Conservation (phyloP, 1,140 invertebrate genomes). For the Zaprionus inermis region DNA sequence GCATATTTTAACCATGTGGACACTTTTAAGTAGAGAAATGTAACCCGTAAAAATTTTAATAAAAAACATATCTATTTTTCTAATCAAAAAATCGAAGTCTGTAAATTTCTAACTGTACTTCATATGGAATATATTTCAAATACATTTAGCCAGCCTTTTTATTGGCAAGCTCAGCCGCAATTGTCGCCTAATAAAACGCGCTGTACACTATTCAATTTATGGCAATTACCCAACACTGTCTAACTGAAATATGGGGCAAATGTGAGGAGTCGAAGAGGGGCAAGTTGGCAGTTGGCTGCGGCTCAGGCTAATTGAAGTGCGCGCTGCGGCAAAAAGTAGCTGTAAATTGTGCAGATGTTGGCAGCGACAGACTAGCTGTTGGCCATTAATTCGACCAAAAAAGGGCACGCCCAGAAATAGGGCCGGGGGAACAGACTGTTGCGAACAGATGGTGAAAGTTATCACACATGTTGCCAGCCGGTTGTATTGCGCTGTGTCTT, state of each 20-base stretch:
- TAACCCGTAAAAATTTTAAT: too few relatives aligned
- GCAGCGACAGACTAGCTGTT: neutral
- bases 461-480: conserved; percentile 58
- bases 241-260: neutral
- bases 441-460: conserved; percentile 61
- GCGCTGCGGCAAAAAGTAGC: conserved; percentile 18
- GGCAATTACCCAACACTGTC: conserved; percentile 25
- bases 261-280: neutral
- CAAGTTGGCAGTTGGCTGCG: conserved; percentile 14
- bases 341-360: conserved; percentile 30
- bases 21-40: too few relatives aligned
- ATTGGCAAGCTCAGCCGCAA: conserved; percentile 28
- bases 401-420: neutral
- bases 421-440: conserved; percentile 31
- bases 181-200: conserved; percentile 36
- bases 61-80: too few relatives aligned
- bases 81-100: too few relatives aligned
- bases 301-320: conserved; percentile 8
- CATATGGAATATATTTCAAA: neutral
- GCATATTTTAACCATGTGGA: too few relatives aligned
- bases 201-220: conserved; percentile 38
- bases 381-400: conserved; percentile 33
- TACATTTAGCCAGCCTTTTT: neutral
- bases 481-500: conserved; percentile 36
- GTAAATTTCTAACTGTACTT: too few relatives aligned